Percentiles rank a stretch among this genome's conserved stretches.
Conservation (phyloP, 2,888 invertebrate genomes). For the Hirtodrosophila duncani region DNA sequence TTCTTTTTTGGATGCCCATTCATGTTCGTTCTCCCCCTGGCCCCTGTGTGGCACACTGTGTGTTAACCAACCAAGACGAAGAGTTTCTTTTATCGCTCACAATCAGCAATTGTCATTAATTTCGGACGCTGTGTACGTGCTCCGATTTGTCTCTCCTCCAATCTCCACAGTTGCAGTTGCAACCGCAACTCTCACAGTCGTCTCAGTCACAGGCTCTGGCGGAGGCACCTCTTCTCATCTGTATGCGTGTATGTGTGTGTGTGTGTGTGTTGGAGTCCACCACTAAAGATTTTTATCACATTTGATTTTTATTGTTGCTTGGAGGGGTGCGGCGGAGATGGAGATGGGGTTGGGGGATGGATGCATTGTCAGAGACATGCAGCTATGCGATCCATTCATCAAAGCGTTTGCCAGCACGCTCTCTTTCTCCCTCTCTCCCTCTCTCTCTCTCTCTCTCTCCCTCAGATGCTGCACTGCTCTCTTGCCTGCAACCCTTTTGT, state of each 20-base stretch:
- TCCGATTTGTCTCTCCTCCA: slow-evolving; percentile 66
- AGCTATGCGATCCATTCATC: slow-evolving; percentile 54
- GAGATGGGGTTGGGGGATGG: slow-evolving; percentile 6
- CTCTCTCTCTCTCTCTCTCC: background rate
- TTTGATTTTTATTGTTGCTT: slow-evolving; percentile 58
- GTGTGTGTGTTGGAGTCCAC: too few species aligned
- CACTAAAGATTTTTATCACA: slow-evolving; percentile 55
- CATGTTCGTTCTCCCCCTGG: too few species aligned
- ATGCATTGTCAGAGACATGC: slow-evolving; percentile 42
- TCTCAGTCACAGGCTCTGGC: slow-evolving; percentile 55
- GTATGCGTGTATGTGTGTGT: too few species aligned
- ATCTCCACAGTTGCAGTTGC: background rate
- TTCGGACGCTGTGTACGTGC: slow-evolving; percentile 73
- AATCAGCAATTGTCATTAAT: slow-evolving; percentile 74
- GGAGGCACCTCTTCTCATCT: too few species aligned
- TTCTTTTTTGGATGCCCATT: slow-evolving; percentile 2
- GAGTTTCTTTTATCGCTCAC: slow-evolving; percentile 66
- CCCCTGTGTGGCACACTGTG: too few species aligned
- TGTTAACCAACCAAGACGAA: too few species aligned
- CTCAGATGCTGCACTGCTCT: background rate
- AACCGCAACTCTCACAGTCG: slow-evolving; percentile 14
- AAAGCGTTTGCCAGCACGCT: slow-evolving; percentile 25
- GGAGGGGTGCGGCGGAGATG: slow-evolving; percentile 39
- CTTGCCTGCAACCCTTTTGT: slow-evolving; percentile 36
- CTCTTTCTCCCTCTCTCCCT: background rate